These are phyloP conservation scores for Strix uralensis DNA, from an alignment of 2,113 vertebrate genomes.

Conservation along the genomic window DNA sequence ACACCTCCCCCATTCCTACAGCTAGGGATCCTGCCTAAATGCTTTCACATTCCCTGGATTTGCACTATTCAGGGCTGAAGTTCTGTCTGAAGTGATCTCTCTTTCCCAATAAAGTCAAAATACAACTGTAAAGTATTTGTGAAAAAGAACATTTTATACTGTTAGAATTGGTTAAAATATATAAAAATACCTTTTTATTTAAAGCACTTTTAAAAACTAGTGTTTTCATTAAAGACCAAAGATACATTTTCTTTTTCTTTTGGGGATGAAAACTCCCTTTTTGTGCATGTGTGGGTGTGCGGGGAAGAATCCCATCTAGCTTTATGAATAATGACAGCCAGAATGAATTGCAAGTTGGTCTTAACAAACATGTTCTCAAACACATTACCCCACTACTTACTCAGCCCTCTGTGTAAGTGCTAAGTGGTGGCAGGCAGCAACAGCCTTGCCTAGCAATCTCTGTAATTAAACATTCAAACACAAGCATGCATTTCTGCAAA, in stretches of 20 bases:
- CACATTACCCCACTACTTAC: constrained; percentile 34
- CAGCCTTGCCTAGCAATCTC: constrained; percentile 38
- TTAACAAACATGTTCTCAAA: constrained; percentile 63
- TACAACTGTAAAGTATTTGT: neutral
- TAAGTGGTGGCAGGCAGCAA: constrained; percentile 58
- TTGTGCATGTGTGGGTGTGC: neutral
- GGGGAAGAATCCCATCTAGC: neutral
- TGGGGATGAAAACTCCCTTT: neutral
- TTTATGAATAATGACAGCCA: constrained; percentile 46
- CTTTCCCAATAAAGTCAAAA: neutral
- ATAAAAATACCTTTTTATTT: neutral
- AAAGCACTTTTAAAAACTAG: neutral
- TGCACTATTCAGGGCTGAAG: neutral
- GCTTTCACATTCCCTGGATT: neutral
- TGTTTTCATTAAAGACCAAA: neutral
- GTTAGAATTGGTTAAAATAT: neutral
- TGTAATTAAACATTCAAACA: constrained; percentile 70
- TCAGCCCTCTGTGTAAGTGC: constrained; percentile 48
- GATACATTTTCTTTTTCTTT: neutral
- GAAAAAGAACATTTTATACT: neutral
- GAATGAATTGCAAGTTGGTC: constrained; percentile 50
- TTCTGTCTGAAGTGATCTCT: neutral
- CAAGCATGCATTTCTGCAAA: constrained; percentile 43
- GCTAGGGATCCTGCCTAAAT: neutral
- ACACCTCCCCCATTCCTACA: neutral